Percentiles rank a stretch among this genome's conserved stretches.
These are phyloP conservation scores for Cepphus grylle DNA, from an alignment of 2,113 vertebrate genomes.

Conservation along the genomic window DNA sequence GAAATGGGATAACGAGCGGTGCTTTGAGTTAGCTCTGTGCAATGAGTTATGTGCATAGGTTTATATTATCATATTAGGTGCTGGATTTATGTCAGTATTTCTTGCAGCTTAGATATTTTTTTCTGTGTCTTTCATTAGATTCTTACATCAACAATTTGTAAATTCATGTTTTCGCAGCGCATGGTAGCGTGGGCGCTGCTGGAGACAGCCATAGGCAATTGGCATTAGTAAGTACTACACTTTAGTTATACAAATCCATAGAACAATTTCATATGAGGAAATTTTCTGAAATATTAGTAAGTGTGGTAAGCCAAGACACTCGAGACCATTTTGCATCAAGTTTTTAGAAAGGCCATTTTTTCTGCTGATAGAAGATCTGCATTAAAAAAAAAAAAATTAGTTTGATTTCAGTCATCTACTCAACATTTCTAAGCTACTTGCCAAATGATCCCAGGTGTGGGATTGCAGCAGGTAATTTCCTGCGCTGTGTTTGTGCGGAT, in stretches of 20 bases:
- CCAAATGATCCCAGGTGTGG: conserved; percentile 84
- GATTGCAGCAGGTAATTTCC: conserved; percentile 92
- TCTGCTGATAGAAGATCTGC: conserved; percentile 17
- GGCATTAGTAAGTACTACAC: background rate
- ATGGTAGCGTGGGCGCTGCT: rapidly evolving
- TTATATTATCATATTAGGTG: rapidly evolving
- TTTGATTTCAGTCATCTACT: conserved; percentile 62
- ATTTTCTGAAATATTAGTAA: background rate
- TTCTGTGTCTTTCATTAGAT: background rate
- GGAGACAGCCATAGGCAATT: background rate
- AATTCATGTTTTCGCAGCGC: background rate
- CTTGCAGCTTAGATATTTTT: background rate
- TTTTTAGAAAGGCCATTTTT: conserved; percentile 4
- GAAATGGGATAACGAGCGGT: rapidly evolving
- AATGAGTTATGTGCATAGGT: rapidly evolving
- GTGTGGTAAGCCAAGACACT: background rate
- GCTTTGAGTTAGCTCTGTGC: rapidly evolving
- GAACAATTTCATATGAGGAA: background rate
- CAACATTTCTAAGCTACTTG: conserved; percentile 62
- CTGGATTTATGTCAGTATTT: background rate
- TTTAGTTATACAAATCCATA: background rate
- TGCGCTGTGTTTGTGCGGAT: conserved; percentile 77
- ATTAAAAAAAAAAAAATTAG: conserved; percentile 27
- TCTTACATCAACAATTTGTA: background rate
- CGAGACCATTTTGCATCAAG: background rate